Base-by-base conservation (phyloP, 1,140 invertebrate species). In the Drosophila serrata region DNA sequence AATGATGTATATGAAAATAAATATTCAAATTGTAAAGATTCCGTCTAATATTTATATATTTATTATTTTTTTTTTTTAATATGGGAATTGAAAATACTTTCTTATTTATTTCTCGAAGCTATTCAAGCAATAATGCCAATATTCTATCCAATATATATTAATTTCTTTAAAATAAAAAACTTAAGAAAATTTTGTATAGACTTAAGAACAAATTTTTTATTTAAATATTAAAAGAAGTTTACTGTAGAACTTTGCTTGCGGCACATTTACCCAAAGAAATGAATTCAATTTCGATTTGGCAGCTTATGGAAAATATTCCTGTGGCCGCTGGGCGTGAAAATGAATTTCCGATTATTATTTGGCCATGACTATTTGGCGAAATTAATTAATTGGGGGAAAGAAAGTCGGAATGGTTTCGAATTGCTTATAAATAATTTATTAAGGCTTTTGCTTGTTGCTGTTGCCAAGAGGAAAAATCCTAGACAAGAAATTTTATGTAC, bases 351-450 rank as follows among this genome's bases (percentile, higher is more conserved):
- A 29, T 53, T 69, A 29, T 53, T 69, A 67, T 61, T 63, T 42
- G 53, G 27, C 27, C 57, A 15, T 39, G 61, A 24, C 61, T 60
- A 40, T 68, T 68, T 68, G 40, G 22, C 40, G n/a, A 27, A 45
- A 62, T 67, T 67, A 67, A 67, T 63, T 39, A 31, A 31, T 60
- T 42, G 11, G 8, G 3, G 6, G 5, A 3, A 59, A 61, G 13
- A 57, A 13, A 27, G 27, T 12, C n/a, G 1, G 15, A 17, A 12
- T 7, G 35, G 8, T 29, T 46, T 5, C 6, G 7, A 42, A 62
- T 42, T 64, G 48, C 19, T 17, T 29, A 68, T 68, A 65, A 43
- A 68, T 68, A 51, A 68, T 68, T 65, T 22, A 69, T 68, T n/a
- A n/a, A 15, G 56, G 27, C 24, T 24, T 24, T 24, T 24, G 2